A percentile compares a stretch with the other conserved stretches of the same genome.
These are phyloP conservation scores for Otolemur crassicaudatus DNA, from an alignment of 2,797 vertebrate species.

Conservation along the genomic window DNA sequence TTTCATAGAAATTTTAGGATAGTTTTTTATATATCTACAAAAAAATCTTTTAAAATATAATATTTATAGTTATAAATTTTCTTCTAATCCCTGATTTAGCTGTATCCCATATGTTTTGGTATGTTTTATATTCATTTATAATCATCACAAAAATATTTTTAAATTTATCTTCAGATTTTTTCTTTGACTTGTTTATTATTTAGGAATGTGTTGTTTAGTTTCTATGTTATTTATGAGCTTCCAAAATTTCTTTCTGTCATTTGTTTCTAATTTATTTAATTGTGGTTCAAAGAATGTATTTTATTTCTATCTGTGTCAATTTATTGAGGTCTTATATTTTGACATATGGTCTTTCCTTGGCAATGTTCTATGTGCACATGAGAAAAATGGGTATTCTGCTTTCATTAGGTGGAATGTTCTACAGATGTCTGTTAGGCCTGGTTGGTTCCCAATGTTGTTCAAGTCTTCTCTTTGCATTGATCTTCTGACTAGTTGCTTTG, in stretches of 20 bases:
- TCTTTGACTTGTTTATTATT: neutral
- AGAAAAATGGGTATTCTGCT: neutral
- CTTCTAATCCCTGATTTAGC: neutral
- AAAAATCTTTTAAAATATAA: neutral
- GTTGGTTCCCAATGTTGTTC: neutral
- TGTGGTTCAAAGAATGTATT: neutral
- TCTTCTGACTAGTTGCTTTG: neutral
- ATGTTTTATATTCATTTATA: neutral
- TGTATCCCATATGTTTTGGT: neutral
- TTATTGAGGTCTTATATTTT: neutral
- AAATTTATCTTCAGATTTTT: neutral
- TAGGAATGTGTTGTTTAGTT: neutral
- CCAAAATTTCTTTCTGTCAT: neutral
- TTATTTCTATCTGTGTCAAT: constrained; percentile 9
- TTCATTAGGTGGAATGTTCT: neutral
- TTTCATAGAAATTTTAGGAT: neutral
- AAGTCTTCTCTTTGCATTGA: neutral
- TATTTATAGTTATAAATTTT: neutral
- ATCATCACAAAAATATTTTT: neutral
- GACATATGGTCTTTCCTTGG: neutral
- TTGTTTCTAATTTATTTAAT: neutral
- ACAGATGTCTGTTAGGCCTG: neutral
- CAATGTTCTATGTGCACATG: neutral
- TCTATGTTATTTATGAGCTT: neutral
- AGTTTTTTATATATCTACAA: neutral